Evolutionary conservation across 2,888 invertebrate genomes (phyloP).

Genomic region (Allygus modestus): DNA sequence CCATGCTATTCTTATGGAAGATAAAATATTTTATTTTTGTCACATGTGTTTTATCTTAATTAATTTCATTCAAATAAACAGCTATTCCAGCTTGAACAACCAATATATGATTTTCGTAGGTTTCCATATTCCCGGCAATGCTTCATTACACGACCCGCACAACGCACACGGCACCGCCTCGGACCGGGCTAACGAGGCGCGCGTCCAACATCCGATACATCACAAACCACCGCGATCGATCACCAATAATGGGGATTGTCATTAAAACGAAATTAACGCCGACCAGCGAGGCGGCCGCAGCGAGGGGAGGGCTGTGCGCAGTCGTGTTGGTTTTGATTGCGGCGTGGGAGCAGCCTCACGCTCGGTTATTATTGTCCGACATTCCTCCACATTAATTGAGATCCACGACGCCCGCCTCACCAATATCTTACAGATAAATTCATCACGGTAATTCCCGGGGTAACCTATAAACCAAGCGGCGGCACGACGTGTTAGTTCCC

Average conservation of each 20-base stretch:
- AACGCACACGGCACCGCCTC: too few species aligned
- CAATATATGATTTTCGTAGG: too few species aligned
- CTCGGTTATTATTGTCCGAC: slow-evolving; percentile 18
- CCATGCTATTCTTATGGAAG: too few species aligned
- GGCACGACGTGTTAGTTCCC: neutral
- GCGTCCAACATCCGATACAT: neutral
- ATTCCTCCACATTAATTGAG: slow-evolving; percentile 48
- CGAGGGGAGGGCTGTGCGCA: too few species aligned
- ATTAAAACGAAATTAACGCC: slow-evolving; percentile 52
- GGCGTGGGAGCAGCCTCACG: slow-evolving; percentile 29
- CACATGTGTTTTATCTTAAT: too few species aligned
- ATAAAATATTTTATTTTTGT: too few species aligned
- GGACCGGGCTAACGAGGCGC: neutral
- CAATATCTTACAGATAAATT: slow-evolving; percentile 60
- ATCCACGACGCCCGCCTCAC: slow-evolving; percentile 45
- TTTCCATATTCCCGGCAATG: too few species aligned
- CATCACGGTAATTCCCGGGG: slow-evolving; percentile 46
- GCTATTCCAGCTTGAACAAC: too few species aligned
- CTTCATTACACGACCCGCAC: too few species aligned
- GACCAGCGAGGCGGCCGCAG: neutral
- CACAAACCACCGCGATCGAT: slow-evolving; percentile 15
- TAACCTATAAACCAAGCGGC: slow-evolving; percentile 53
- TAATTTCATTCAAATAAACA: too few species aligned
- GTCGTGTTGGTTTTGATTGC: slow-evolving; percentile 46
- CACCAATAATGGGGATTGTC: slow-evolving; percentile 44